Evolutionary conservation across 53 echinoderm and acorn worm species (phyloP).

Genomic region (Actinopyga echinites): DNA sequence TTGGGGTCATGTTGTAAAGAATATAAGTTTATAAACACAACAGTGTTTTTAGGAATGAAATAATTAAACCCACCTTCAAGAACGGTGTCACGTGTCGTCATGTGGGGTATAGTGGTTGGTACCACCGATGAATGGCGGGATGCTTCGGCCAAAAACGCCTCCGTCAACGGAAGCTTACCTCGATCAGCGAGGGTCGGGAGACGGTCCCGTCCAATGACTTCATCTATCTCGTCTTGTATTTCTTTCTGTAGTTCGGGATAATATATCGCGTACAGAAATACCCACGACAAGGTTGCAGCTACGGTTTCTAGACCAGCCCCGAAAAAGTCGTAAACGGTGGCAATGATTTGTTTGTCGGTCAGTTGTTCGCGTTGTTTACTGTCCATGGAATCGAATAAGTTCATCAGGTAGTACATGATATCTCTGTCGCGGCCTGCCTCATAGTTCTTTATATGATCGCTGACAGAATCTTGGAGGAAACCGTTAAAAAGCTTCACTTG

Average conservation of each 20-base stretch:
- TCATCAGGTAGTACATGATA: slow-evolving; percentile 55
- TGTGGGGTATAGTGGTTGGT: no score
- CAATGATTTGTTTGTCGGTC: slow-evolving; percentile 44
- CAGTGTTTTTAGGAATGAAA: slow-evolving; percentile 74
- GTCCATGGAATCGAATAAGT: slow-evolving; percentile 26
- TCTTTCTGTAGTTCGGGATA: no score
- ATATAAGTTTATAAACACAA: slow-evolving; percentile 59
- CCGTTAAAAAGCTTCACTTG: slow-evolving; percentile 55
- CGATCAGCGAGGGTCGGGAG: slow-evolving; percentile 53
- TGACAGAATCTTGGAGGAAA: slow-evolving; percentile 68
- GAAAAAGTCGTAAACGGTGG: slow-evolving; percentile 62
- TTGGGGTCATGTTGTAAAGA: slow-evolving; percentile 14
- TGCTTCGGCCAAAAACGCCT: no score
- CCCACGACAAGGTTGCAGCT: slow-evolving; percentile 60
- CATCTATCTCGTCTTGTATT: slow-evolving; percentile 68
- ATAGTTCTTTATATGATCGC: slow-evolving; percentile 45
- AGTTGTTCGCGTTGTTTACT: slow-evolving; percentile 25
- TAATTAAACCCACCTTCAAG: no score
- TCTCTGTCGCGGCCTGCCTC: slow-evolving; percentile 40
- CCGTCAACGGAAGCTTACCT: slow-evolving; percentile 46
- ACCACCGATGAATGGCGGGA: no score
- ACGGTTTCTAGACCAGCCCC: slow-evolving; percentile 73
- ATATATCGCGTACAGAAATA: no score
- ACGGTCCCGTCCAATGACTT: slow-evolving; percentile 45
- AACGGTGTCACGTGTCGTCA: no score